Conservation (phyloP, 2,113 vertebrate species). For the Edolisoma coerulescens region DNA sequence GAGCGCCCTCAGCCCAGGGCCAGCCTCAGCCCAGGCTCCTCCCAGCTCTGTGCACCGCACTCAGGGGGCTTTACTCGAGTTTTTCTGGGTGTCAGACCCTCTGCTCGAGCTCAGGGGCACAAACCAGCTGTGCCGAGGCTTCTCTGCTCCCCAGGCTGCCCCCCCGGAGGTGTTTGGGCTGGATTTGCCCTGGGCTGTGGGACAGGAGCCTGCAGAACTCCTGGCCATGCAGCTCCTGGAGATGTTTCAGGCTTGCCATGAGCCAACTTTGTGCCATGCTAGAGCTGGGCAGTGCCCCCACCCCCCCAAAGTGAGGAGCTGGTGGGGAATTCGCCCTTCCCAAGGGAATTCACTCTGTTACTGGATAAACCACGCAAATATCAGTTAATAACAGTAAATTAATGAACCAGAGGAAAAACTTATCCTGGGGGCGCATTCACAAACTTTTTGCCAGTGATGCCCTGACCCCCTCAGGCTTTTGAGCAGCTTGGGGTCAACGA, state of each 20-base stretch:
- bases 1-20: no score
- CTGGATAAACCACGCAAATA: neutral
- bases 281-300: neutral
- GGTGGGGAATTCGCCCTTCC: neutral
- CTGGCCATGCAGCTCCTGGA: rapidly evolving
- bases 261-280: rapidly evolving
- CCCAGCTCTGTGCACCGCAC: neutral
- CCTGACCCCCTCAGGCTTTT: rapidly evolving
- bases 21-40: neutral
- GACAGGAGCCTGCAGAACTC: neutral
- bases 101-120: neutral
- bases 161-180: neutral
- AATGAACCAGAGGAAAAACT: neutral
- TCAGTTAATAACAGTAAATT: neutral
- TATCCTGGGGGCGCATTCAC: neutral
- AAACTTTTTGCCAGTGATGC: neutral
- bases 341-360: neutral
- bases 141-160: rapidly evolving
- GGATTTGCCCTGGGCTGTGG: neutral
- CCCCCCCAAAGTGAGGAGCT: neutral
- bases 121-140: neutral
- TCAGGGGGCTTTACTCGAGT: rapidly evolving
- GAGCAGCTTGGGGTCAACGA: neutral
- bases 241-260: neutral
- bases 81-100: neutral